Conservation (phyloP, 2,888 invertebrate species). For the Microplitis manilae region DNA sequence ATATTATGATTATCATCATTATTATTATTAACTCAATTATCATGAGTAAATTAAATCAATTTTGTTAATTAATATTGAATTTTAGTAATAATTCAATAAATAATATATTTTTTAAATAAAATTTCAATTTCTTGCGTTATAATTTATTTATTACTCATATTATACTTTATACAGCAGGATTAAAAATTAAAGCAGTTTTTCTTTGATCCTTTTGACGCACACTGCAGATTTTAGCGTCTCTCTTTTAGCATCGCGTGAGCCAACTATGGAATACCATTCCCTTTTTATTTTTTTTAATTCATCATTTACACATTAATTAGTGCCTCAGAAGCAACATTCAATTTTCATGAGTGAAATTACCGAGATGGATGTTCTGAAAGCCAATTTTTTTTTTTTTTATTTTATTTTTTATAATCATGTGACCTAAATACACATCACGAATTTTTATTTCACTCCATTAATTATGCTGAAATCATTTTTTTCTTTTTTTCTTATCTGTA, state of each 20-base stretch:
- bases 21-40: neutral
- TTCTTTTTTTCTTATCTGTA: constrained; percentile 14
- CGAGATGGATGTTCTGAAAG: constrained; percentile 24
- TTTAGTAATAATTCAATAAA: too few species aligned
- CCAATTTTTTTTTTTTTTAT: neutral
- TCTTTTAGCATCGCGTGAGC: constrained; percentile 52
- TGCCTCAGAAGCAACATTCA: constrained; percentile 51
- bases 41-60: too few species aligned
- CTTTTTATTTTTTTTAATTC: constrained; percentile 48
- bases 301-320: constrained; percentile 60
- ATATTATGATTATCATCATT: neutral
- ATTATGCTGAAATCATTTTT: constrained; percentile 29
- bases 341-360: constrained; percentile 50
- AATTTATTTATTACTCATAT: constrained; percentile 6
- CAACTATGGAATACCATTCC: constrained; percentile 23
- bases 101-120: too few species aligned
- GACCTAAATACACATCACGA: constrained; percentile 38
- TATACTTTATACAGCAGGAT: neutral
- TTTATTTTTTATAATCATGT: constrained; percentile 32
- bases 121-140: neutral
- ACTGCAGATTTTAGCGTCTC: constrained; percentile 42
- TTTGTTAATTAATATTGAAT: too few species aligned
- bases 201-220: constrained; percentile 15
- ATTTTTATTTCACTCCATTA: constrained; percentile 32
- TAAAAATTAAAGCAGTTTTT: neutral